A percentile compares a stretch with the other conserved stretches of the same genome.
Conservation (phyloP, 1,140 invertebrate genomes). For the Hylaeus volcanicus region DNA sequence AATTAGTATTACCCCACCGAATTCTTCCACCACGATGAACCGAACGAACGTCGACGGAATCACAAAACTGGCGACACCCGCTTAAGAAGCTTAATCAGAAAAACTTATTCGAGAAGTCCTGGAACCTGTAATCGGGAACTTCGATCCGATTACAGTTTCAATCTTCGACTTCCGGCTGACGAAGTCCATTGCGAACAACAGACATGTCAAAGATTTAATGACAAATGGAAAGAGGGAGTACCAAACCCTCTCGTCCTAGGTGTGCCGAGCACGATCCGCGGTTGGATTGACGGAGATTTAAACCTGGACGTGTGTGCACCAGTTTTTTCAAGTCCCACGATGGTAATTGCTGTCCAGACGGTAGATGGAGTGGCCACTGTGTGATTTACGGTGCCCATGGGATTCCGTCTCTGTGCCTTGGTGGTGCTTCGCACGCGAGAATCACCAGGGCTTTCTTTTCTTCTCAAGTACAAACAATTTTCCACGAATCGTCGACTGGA, state of each 20-base stretch:
- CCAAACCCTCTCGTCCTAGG: background rate
- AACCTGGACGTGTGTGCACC: constrained; percentile 14
- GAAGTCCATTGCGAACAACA: background rate
- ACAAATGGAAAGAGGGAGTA: constrained; percentile 11
- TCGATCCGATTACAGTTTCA: background rate
- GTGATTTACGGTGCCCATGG: constrained; percentile 39
- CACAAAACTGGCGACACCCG: background rate
- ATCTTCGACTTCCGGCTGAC: background rate
- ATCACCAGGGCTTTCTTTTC: too few species aligned
- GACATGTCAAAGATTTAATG: background rate
- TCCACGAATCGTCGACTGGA: background rate
- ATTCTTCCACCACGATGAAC: background rate
- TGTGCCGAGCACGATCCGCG: constrained; percentile 13
- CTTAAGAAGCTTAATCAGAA: background rate
- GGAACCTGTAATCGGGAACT: background rate
- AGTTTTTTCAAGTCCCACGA: constrained; percentile 30
- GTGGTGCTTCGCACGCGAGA: background rate
- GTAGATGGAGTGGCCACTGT: constrained; percentile 22
- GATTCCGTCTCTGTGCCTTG: constrained; percentile 15
- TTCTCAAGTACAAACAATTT: too few species aligned
- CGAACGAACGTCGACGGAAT: background rate
- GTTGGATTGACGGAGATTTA: constrained; percentile 29
- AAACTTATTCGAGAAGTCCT: background rate
- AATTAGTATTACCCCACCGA: background rate
- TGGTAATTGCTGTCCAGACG: constrained; percentile 33